Evolutionary conservation across 2,888 invertebrate genomes (phyloP).

Genomic region (Toxonevra muliebris): DNA sequence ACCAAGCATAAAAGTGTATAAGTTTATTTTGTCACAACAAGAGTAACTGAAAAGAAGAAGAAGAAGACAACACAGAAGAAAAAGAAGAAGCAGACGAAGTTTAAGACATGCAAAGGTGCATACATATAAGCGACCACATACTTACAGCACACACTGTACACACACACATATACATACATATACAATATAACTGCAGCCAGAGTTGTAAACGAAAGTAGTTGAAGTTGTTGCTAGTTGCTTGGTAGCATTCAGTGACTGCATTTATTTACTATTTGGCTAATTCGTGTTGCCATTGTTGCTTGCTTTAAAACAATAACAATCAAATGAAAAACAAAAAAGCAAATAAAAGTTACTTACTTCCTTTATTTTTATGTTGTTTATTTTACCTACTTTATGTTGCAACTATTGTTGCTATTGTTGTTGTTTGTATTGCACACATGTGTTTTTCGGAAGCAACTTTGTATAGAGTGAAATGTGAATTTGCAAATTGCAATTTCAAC

Average conservation of each 20-base stretch:
- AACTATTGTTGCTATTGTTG: too few relatives aligned
- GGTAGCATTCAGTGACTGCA: slow-evolving; percentile 32
- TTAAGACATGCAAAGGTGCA: too few relatives aligned
- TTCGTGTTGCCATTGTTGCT: slow-evolving; percentile 57
- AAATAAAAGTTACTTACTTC: too few relatives aligned
- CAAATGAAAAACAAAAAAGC: slow-evolving; percentile 28
- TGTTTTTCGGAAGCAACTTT: too few relatives aligned
- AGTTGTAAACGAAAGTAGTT: slow-evolving; percentile 8
- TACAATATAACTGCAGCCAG: slow-evolving; percentile 8
- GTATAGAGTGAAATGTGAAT: too few relatives aligned
- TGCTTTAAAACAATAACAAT: slow-evolving; percentile 54
- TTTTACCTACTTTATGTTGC: too few relatives aligned
- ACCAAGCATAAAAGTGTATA: slow-evolving; percentile 13
- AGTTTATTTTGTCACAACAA: not conserved
- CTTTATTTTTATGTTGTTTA: too few relatives aligned
- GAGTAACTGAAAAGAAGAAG: not conserved
- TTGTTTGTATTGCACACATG: too few relatives aligned
- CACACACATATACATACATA: not conserved
- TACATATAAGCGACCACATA: not conserved
- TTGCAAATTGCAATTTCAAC: too few relatives aligned
- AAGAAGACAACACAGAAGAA: not conserved
- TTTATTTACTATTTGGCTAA: slow-evolving; percentile 62
- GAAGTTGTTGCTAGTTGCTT: not conserved
- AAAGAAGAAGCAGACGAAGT: too few relatives aligned
- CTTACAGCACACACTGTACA: not conserved